Evolutionary conservation across 1,140 invertebrate genomes (phyloP), one percentile per base, ranked within the genome.

Genomic region (Cydia strobilella): DNA sequence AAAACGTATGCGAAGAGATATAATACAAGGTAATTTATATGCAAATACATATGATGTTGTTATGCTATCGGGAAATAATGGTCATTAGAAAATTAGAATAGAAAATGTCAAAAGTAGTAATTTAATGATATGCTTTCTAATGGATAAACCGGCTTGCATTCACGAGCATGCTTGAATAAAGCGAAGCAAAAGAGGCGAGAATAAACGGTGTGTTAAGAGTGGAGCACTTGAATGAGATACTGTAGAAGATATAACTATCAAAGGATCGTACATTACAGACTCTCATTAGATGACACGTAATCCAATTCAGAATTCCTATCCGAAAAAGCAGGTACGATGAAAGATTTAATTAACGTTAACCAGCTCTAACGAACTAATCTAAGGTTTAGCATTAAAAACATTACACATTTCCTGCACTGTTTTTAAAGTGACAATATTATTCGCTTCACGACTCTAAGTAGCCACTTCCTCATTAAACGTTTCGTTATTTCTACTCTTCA

Each of bases 401-500:
- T 82, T 69, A 81, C 83, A 77, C 75, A 79, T 85, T 89, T 89
- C 87, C 88, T 86, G 86, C 74, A 84, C 75, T 18, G 80, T 80
- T 86, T 89, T 88, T 84, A 12, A 88, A 88, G 84, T 87, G 86
- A 89, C 84, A 83, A 86, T 83, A 84, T 90, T 89, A 88, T 89
- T 87, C 82, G 84, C 79, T 78, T 78, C 79, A 76, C 77, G 71
- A 73, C 80, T 82, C 78, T 88, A 90, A 92, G 89, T 88, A 92
- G 86, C 59, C 72, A 89, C 88, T 88, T 92, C 90, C 90, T 92
- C 87, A 90, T 92, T 90, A 92, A 82, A 71, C 74, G 78, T 82
- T 86, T 83, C 83, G 82, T 84, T 88, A 87, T 87, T 86, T 87
- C 82, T 85, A 82, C 79, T 78, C 73, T 31, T 35, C 65, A 69